Evolutionary conservation across 2,888 invertebrate genomes (phyloP).

Genomic region (Petrolisthes manimaculis): DNA sequence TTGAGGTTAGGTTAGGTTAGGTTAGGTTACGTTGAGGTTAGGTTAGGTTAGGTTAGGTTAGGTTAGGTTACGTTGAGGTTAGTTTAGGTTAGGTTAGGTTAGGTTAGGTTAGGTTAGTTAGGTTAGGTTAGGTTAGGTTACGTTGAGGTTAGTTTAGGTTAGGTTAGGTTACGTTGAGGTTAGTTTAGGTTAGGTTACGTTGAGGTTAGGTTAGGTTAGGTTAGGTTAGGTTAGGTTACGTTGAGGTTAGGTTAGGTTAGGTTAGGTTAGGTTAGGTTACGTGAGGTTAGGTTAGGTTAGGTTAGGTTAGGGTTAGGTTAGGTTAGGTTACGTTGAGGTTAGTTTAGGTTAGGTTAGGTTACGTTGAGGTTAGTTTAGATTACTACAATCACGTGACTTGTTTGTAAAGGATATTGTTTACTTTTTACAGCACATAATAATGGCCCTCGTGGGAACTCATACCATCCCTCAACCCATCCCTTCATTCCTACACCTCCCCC

Average conservation of each 20-base stretch:
- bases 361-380: neutral
- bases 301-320: neutral
- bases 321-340: neutral
- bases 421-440: no score
- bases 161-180: neutral
- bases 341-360: neutral
- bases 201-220: neutral
- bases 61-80: no score
- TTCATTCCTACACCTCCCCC: no score
- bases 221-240: neutral
- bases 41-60: neutral
- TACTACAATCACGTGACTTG: no score
- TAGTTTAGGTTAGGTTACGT: no score
- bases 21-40: neutral
- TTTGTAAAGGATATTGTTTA: neutral
- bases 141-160: neutral
- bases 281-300: no score
- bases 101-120: neutral
- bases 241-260: neutral
- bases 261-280: neutral
- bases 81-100: no score
- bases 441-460: no score
- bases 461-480: no score
- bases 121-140: neutral
- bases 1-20: neutral